Conservation (phyloP, 1,140 invertebrate species). For the Halyomorpha halys region DNA sequence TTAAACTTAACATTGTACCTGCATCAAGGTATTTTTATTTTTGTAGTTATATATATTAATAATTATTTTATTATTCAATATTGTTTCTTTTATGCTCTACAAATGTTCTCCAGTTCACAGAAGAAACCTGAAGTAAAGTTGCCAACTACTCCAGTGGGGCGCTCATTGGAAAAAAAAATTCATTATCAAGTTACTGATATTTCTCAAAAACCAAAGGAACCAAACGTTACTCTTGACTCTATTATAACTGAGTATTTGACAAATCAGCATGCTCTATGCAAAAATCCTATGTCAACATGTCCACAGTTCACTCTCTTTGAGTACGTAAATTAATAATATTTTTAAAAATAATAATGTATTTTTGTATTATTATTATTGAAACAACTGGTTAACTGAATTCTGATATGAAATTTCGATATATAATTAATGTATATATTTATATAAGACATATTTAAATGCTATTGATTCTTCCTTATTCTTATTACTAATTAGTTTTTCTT, state of each 20-base stretch:
- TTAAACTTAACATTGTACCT: conserved; percentile 4
- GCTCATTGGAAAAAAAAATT: conserved; percentile 52
- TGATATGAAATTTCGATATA: too few relatives aligned
- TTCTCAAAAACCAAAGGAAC: conserved; percentile 35
- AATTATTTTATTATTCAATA: neutral
- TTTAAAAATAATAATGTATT: too few relatives aligned
- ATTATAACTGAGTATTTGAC: conserved; percentile 93
- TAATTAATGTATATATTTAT: too few relatives aligned
- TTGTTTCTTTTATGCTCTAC: neutral
- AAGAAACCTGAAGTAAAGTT: conserved; percentile 3
- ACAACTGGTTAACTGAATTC: too few relatives aligned
- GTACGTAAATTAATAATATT: conserved; percentile 39
- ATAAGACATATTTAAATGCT: too few relatives aligned
- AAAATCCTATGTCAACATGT: conserved; percentile 84
- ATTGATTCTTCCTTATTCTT: too few relatives aligned
- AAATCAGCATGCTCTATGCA: conserved; percentile 89
- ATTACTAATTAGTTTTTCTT: too few relatives aligned
- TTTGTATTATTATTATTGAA: too few relatives aligned
- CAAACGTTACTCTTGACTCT: conserved; percentile 65
- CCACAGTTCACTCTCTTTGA: conserved; percentile 81
- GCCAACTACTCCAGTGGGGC: neutral
- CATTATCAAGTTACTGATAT: conserved; percentile 29
- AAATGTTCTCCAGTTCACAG: neutral
- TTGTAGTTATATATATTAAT: neutral
- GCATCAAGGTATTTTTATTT: neutral